A percentile compares a stretch with the other conserved stretches of the same genome.
These are phyloP conservation scores for Trachurus trachurus DNA, from an alignment of 2,797 vertebrate genomes.

Conservation along the genomic window DNA sequence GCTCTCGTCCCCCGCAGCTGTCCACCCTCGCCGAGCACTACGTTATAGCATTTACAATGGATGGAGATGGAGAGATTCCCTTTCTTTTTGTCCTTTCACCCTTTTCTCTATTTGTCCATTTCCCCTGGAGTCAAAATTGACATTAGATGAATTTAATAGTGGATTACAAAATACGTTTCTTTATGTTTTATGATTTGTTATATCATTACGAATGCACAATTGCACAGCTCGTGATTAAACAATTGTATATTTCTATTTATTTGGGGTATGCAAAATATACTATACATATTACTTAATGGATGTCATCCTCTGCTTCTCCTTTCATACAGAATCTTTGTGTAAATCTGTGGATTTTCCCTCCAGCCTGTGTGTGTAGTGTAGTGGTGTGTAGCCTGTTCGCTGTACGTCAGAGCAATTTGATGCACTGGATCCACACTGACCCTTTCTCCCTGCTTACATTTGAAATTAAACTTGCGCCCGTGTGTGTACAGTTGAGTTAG, in stretches of 20 bases:
- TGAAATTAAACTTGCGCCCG: neutral
- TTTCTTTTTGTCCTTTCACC: constrained; percentile 5
- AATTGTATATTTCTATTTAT: no score
- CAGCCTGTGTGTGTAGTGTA: neutral
- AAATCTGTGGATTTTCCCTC: neutral
- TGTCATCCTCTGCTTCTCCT: neutral
- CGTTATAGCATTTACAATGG: constrained; percentile 31
- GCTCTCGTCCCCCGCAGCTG: neutral
- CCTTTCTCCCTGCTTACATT: neutral
- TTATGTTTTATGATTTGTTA: neutral
- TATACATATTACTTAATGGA: neutral
- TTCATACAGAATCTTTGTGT: no score
- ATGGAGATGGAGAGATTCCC: neutral
- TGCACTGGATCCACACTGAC: neutral
- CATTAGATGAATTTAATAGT: neutral
- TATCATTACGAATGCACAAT: neutral
- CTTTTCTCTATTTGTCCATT: neutral
- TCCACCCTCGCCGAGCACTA: neutral
- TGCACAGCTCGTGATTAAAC: neutral
- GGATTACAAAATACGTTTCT: neutral
- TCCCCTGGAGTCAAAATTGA: neutral
- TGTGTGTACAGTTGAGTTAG: neutral
- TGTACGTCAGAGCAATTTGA: constrained; percentile 14
- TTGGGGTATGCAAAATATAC: neutral
- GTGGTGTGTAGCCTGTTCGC: neutral